phyloP scores from a whole-genome alignment of 2,113 vertebrate genomes.

The Alligator sinensis region DNA sequence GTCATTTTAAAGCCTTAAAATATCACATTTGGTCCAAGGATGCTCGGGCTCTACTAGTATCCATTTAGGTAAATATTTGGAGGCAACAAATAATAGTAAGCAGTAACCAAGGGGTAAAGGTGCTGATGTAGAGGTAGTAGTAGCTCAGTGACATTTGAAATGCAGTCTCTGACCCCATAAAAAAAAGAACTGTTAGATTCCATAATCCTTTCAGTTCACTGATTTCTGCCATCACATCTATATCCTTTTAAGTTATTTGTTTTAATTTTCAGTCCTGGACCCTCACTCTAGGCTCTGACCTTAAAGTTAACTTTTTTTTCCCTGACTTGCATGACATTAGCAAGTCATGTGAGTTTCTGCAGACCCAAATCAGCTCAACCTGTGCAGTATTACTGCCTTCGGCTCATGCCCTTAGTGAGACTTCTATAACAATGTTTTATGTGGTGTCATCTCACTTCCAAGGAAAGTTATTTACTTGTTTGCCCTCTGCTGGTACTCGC shows the following conservation, averaged over 20 bases:
- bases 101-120: no score
- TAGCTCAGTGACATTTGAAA: not conserved
- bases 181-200: not conserved
- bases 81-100: not conserved
- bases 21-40: not conserved
- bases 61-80: not conserved
- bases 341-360: not conserved
- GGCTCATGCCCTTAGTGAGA: not conserved
- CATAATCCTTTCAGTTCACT: rapidly evolving
- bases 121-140: rapidly evolving
- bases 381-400: not conserved
- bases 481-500: conserved; percentile 41
- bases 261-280: not conserved
- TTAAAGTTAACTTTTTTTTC: not conserved
- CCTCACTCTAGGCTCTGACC: not conserved
- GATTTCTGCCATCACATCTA: not conserved
- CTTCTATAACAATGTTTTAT: rapidly evolving
- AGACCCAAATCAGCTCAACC: not conserved
- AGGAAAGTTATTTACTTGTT: conserved; percentile 12
- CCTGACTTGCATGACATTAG: rapidly evolving
- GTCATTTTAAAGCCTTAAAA: not conserved
- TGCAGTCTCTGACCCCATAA: not conserved
- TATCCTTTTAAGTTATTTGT: rapidly evolving
- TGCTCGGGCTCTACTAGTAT: not conserved
- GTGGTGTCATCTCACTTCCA: rapidly evolving